Base-by-base conservation (phyloP, 2,888 invertebrate genomes). In the Allolobophora icterica region DNA sequence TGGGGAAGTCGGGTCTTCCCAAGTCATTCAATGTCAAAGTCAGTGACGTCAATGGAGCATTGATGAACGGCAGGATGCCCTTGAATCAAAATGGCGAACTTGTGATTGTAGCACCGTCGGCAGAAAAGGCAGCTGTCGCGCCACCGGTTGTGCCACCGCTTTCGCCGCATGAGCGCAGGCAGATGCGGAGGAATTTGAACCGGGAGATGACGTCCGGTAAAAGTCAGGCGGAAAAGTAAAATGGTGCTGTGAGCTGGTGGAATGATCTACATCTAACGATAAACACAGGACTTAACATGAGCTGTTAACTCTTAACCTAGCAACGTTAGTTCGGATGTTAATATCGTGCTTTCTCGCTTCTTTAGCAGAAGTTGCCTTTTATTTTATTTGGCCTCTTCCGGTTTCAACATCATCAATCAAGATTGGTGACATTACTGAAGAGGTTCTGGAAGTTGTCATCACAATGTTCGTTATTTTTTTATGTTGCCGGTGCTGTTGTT, bases 121-220 rank as follows among this genome's bases (percentile, higher is more conserved):
- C 87, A 17, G 35, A 35, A 13, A 19, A 35, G 38, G 5, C 35
- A 17, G 6, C 38, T 87, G 87, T 87, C 11, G 8, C 19, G 35
- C 87, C 87, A 17, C 13, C n/a, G 30, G 84, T 33, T 11, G 30
- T 1, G 84, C n/a, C 84, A 33, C 8, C 84, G 33, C 34, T 84
- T 34, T 87, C 87, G 35, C 30, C 87, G 15, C 3, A 5, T 24
- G 21, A 87, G 19, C 87, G 87, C 87, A 34, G 87, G 15, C 87
- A 87, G 87, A 87, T 87, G 87, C 87, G 87, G 34, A 87, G 87
- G 87, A 87, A 34, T 87, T 4, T 87, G 87, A 87, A 87, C 24
- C 87, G 38, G 5, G 87, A 87, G 34, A 87, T 87, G 87, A 87
- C 35, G 87, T 87, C 87, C 5, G 87, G 35, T 21, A 87, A 87